A percentile compares a stretch with the other conserved stretches of the same genome.
These are phyloP conservation scores for Cacoxenus indagator DNA, from an alignment of 2,888 invertebrate species.

Conservation along the genomic window DNA sequence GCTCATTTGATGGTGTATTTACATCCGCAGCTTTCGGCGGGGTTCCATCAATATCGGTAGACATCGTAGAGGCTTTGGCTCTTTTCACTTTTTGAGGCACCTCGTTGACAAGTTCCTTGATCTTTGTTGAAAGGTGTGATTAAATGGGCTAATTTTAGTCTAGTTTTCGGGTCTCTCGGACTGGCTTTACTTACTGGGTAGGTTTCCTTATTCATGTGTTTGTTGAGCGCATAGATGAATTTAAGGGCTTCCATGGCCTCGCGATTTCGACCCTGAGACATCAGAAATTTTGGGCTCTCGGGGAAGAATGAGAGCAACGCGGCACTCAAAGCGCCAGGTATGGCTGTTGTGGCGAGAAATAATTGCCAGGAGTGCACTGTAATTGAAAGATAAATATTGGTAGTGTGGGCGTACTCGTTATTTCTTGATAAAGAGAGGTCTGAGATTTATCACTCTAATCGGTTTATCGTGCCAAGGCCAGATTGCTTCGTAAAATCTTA, in stretches of 20 bases:
- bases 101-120: slow-evolving; percentile 56
- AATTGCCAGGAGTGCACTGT: slow-evolving; percentile 60
- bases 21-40: background rate
- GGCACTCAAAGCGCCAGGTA: slow-evolving; percentile 51
- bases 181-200: slow-evolving; percentile 74
- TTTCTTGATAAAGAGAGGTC: no score
- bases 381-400: background rate
- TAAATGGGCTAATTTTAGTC: background rate
- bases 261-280: slow-evolving; percentile 61
- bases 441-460: no score
- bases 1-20: background rate
- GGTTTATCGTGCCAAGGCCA: no score
- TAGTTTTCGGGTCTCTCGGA: background rate
- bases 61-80: slow-evolving; percentile 29
- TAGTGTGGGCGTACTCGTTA: no score
- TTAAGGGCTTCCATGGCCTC: slow-evolving; percentile 65
- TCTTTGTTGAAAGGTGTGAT: slow-evolving; percentile 40
- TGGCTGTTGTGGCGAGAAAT: slow-evolving; percentile 51
- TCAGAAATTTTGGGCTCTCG: slow-evolving; percentile 67
- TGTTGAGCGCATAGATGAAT: slow-evolving; percentile 77
- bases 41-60: background rate
- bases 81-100: slow-evolving; percentile 39
- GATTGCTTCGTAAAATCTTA: background rate
- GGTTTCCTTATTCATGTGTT: slow-evolving; percentile 74
- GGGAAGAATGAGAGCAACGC: slow-evolving; percentile 52